These are phyloP conservation scores for Nothoprocta pentlandii DNA, from an alignment of 2,113 vertebrate genomes.

Conservation along the genomic window DNA sequence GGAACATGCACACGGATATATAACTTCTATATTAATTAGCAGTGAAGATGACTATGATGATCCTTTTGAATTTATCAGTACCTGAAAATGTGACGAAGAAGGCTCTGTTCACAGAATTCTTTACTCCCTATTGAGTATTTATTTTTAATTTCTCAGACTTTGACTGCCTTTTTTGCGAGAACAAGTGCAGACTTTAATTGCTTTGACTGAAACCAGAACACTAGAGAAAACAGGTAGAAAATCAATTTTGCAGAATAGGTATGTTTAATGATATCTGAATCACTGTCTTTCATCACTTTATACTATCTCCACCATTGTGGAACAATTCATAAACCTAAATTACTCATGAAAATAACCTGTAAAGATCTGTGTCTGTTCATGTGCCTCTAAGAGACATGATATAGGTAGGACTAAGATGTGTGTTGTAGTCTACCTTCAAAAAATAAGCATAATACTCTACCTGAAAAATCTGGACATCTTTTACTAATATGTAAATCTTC, in stretches of 20 bases:
- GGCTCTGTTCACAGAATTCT: background rate
- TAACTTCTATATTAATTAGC: background rate
- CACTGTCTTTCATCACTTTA: background rate
- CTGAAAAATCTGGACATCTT: background rate
- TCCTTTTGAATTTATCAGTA: background rate
- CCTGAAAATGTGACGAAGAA: background rate
- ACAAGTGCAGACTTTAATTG: no score
- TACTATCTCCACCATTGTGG: background rate
- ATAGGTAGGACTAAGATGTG: background rate
- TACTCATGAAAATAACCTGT: background rate
- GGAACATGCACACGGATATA: background rate
- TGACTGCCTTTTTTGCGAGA: no score
- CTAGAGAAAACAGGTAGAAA: background rate
- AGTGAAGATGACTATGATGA: background rate
- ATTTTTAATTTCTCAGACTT: background rate
- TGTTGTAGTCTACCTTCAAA: background rate
- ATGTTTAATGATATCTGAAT: background rate
- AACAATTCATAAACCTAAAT: background rate
- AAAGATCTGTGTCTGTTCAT: background rate
- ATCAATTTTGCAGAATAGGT: background rate
- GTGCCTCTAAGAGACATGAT: background rate
- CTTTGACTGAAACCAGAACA: background rate
- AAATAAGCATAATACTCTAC: background rate
- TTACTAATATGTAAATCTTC: background rate
- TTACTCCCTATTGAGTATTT: background rate